Conservation (phyloP, 2,113 vertebrate species). For the Rostratula benghalensis region DNA sequence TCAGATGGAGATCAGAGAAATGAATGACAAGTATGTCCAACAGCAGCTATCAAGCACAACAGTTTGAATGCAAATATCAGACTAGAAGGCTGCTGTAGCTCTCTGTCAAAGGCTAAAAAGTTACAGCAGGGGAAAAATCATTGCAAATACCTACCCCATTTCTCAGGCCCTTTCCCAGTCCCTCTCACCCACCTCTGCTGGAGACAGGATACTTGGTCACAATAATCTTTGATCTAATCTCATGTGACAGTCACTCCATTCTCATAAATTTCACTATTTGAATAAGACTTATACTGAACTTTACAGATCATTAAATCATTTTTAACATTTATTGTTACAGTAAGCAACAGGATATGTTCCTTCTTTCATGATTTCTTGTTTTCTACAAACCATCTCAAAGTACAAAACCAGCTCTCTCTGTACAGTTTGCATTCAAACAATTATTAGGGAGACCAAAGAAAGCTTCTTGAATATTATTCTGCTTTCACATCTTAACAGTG, state of each 20-base stretch:
- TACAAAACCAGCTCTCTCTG: neutral
- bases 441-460: neutral
- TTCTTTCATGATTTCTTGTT: neutral
- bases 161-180: neutral
- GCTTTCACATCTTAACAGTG: neutral
- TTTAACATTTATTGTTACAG: neutral
- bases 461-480: neutral
- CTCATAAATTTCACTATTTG: neutral
- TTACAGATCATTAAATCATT: neutral
- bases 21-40: neutral
- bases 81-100: neutral
- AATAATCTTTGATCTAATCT: constrained; percentile 2
- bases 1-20: neutral
- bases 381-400: neutral
- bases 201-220: neutral
- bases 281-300: neutral
- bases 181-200: neutral
- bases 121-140: neutral
- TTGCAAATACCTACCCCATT: neutral
- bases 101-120: neutral
- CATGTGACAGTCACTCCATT: neutral
- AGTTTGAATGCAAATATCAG: neutral
- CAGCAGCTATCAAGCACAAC: neutral
- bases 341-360: neutral
- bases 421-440: neutral